Percentiles rank a stretch among this genome's conserved stretches.
Evolutionary conservation across 2,113 vertebrate genomes (phyloP).

Genomic region (Sisor rabdophorus): DNA sequence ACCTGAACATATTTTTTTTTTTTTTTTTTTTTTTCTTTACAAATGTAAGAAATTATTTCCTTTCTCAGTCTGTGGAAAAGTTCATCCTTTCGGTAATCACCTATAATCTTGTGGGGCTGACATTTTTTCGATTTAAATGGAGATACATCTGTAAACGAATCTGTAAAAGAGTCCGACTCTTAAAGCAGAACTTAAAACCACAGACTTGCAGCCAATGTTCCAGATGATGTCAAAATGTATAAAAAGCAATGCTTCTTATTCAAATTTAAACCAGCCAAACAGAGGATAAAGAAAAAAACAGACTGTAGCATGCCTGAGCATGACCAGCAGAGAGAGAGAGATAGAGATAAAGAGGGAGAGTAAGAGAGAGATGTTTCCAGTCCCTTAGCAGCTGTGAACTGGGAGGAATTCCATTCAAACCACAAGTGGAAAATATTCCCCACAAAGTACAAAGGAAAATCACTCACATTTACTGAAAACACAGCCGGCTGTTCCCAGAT

Average conservation of each 20-base stretch:
- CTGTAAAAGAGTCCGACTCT: neutral
- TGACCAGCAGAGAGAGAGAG: neutral
- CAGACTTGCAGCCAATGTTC: neutral
- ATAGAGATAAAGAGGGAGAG: slow-evolving; percentile 1
- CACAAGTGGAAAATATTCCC: slow-evolving; percentile 45
- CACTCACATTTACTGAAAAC: slow-evolving; percentile 27
- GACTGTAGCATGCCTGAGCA: neutral
- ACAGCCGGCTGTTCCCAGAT: slow-evolving; percentile 27
- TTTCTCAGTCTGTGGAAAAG: neutral
- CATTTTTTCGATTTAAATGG: too few species aligned
- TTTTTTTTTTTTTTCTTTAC: too few species aligned
- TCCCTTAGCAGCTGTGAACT: slow-evolving; percentile 34
- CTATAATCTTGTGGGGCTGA: neutral
- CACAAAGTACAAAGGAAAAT: slow-evolving; percentile 34
- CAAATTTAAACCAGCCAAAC: neutral
- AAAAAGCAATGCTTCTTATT: neutral
- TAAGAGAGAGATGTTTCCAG: slow-evolving; percentile 25
- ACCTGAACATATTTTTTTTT: too few species aligned
- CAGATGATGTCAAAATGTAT: neutral
- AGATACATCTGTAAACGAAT: neutral
- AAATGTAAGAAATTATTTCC: neutral
- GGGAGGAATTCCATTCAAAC: slow-evolving; percentile 30
- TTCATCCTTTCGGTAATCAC: neutral
- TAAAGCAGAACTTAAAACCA: neutral
- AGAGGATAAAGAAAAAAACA: neutral